These are phyloP conservation scores for Agrotis ipsilon DNA, from an alignment of 2,888 invertebrate genomes.

Conservation along the genomic window DNA sequence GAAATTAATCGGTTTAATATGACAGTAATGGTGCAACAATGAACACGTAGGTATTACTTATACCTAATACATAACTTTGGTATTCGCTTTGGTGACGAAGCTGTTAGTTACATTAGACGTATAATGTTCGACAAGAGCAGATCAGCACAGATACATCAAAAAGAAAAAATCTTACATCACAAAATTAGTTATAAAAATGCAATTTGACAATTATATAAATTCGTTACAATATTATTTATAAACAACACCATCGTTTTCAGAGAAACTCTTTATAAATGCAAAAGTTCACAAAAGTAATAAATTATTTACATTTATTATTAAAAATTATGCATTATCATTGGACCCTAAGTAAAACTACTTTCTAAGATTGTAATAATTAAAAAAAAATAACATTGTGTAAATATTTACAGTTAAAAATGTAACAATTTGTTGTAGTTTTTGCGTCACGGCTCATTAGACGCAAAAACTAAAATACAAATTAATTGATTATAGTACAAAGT, in stretches of 20 bases:
- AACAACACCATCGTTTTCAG: slow-evolving; percentile 35
- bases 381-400: slow-evolving; percentile 18
- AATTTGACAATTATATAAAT: slow-evolving; percentile 57
- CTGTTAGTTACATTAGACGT: slow-evolving; percentile 28
- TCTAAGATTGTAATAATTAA: slow-evolving; percentile 31
- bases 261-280: slow-evolving; percentile 58
- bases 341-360: slow-evolving; percentile 74
- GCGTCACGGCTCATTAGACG: slow-evolving; percentile 87
- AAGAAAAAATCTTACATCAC: slow-evolving; percentile 38
- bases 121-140: slow-evolving; percentile 25
- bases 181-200: slow-evolving; percentile 54
- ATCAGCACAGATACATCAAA: slow-evolving; percentile 36
- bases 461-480: slow-evolving; percentile 75
- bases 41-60: slow-evolving; percentile 63
- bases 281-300: slow-evolving; percentile 44
- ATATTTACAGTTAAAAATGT: slow-evolving; percentile 48
- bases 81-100: slow-evolving; percentile 54
- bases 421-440: slow-evolving; percentile 73
- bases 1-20: slow-evolving; percentile 55
- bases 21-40: slow-evolving; percentile 63
- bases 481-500: slow-evolving; percentile 24
- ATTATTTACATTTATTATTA: slow-evolving; percentile 51
- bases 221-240: slow-evolving; percentile 56
- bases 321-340: slow-evolving; percentile 65
- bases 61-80: slow-evolving; percentile 50